Evolutionary conservation across 2,113 vertebrate genomes (phyloP), one percentile per base, ranked within the genome.

Genomic region (Stegostoma tigrinum): DNA sequence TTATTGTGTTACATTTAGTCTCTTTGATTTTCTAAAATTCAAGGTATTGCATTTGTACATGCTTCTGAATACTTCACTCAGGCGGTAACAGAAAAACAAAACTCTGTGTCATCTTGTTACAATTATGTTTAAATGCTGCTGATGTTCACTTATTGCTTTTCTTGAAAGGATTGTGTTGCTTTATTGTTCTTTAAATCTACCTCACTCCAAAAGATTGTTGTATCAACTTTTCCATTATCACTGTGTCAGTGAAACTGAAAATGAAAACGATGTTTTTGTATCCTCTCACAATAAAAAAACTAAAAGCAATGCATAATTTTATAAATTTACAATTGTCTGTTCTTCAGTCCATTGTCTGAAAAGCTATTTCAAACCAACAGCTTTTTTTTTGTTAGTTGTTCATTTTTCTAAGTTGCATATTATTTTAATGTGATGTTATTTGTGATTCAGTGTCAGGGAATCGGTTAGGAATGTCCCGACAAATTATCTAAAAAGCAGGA

Each of bases 221-320:
- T 64, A 61, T 61, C 14, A 90, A 90, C 48, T 61, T 90, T 90
- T 64, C 85, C 85, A 87, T 87, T 87, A 45, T 90, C 48, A 90
- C 2, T 61, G 87, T 30, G 48, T 55, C 87, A 55, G 52, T 34
- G 87, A 90, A 90, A 90, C 52, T 90, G 52, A 90, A 89, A 90
- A 90, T 55, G 87, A 61, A 61, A 61, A 90, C 34, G 48, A 61
- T 90, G 48, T 52, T 55, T 89, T 55, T 89, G 86, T 89, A 52
- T 30, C 48, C 14, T 24, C 3, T 89, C 86, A 61, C 52, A 90
- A 90, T 90, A 90, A 61, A 34, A 38, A 83, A 52, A 90, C 27
- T 61, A 90, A 90, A 90, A 90, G 52, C 87, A 64, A 90, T 61
- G 52, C 87, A 61, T 90, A 27, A 89, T 89, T 30, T 89, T 89